Conservation (phyloP, 2,113 vertebrate species). For the Labeo catla region DNA sequence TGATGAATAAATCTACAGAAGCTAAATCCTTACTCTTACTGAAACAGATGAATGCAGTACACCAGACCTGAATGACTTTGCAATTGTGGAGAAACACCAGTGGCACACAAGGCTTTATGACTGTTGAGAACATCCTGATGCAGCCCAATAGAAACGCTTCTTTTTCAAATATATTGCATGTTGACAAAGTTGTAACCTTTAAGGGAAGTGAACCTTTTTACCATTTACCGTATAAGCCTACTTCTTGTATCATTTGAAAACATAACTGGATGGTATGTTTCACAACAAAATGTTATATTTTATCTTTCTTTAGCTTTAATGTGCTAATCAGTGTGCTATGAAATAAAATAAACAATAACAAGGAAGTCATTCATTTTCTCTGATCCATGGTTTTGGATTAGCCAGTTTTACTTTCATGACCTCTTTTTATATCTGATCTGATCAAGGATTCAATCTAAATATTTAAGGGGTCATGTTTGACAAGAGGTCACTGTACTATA, state of each 20-base stretch:
- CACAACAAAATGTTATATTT: not conserved
- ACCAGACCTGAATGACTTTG: not conserved
- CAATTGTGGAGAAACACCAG: not conserved
- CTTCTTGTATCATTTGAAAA: not conserved
- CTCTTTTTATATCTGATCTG: not conserved
- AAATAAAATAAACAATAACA: not conserved
- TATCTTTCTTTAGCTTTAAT: not conserved
- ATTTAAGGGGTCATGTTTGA: no score
- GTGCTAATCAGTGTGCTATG: not conserved
- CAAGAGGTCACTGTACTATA: no score
- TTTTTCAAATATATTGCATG: not conserved
- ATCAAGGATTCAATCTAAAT: no score
- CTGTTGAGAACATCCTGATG: not conserved
- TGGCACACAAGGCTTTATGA: not conserved
- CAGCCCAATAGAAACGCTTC: not conserved
- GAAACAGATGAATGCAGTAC: not conserved
- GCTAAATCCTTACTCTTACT: not conserved
- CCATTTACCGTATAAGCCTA: not conserved
- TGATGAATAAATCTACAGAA: not conserved
- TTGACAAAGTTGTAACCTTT: not conserved
- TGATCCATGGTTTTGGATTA: not conserved
- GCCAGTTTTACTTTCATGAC: not conserved
- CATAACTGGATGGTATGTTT: not conserved
- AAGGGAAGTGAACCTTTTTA: not conserved
- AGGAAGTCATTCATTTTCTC: not conserved